These are phyloP conservation scores for Seriola rivoliana DNA, from an alignment of 2,113 vertebrate genomes.

Conservation along the genomic window DNA sequence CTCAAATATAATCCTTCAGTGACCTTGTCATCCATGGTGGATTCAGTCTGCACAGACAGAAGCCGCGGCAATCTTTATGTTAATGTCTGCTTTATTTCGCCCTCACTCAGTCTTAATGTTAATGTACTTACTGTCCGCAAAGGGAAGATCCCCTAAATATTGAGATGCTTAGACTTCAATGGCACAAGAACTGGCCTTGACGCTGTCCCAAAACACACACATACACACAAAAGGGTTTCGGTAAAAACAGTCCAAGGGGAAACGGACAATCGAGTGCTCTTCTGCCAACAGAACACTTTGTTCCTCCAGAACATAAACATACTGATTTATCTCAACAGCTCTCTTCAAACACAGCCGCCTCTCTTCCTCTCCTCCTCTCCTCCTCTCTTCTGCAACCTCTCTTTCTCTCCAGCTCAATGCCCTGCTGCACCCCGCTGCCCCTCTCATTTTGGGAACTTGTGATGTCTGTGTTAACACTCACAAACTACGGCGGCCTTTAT, in stretches of 20 bases:
- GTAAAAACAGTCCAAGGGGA: slow-evolving; percentile 74
- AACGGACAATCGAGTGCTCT: slow-evolving; percentile 77
- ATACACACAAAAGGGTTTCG: slow-evolving; percentile 40
- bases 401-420: slow-evolving; percentile 67
- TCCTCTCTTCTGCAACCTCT: slow-evolving; percentile 57
- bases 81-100: slow-evolving; percentile 42
- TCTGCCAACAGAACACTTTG: slow-evolving; percentile 85
- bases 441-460: slow-evolving; percentile 65
- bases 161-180: slow-evolving; percentile 53
- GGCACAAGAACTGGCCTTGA: slow-evolving; percentile 55
- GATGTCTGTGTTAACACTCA: slow-evolving; percentile 74
- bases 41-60: slow-evolving; percentile 15
- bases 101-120: slow-evolving; percentile 37
- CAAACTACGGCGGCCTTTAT: slow-evolving; percentile 53
- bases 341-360: slow-evolving; percentile 77
- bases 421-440: slow-evolving; percentile 68
- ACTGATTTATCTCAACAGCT: slow-evolving; percentile 84
- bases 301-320: slow-evolving; percentile 85
- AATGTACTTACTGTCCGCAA: slow-evolving; percentile 34
- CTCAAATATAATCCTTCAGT: slow-evolving; percentile 15
- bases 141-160: slow-evolving; percentile 45
- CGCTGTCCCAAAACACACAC: slow-evolving; percentile 21
- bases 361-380: slow-evolving; percentile 61
- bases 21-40: slow-evolving; percentile 42
- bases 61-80: slow-evolving; percentile 16